Percentiles rank a stretch among this genome's conserved stretches.
Evolutionary conservation across 1,140 invertebrate species (phyloP).

Genomic region (Drosophila dunni): DNA sequence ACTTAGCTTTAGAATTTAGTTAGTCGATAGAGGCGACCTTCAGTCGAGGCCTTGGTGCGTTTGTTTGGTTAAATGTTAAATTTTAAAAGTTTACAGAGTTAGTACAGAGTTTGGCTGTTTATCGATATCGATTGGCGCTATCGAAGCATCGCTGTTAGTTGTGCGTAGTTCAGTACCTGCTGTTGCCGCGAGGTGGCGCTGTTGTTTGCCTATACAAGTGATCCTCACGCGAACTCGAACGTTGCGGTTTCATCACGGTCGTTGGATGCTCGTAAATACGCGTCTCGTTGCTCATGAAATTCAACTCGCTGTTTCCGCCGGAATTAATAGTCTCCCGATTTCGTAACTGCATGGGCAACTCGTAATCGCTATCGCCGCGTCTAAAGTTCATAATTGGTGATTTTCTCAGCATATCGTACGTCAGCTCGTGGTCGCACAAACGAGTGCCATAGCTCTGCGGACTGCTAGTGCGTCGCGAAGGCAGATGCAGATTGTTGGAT

Average conservation of each 20-base stretch:
- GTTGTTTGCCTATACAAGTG: slow-evolving; percentile 57
- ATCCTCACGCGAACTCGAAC: slow-evolving; percentile 55
- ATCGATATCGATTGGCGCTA: slow-evolving; percentile 1
- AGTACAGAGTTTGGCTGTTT: slow-evolving; percentile 4
- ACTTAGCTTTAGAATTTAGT: slow-evolving; percentile 26
- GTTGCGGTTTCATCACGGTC: slow-evolving; percentile 65
- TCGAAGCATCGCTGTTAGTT: slow-evolving; percentile 4
- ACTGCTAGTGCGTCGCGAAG: slow-evolving; percentile 63
- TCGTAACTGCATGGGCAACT: slow-evolving; percentile 57
- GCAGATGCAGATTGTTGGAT: slow-evolving; percentile 65
- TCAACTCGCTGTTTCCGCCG: slow-evolving; percentile 78
- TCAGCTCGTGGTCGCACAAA: slow-evolving; percentile 81
- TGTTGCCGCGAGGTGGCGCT: slow-evolving; percentile 63
- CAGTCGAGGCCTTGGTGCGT: slow-evolving; percentile 12
- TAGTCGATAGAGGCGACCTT: slow-evolving; percentile 15
- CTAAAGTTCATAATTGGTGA: slow-evolving; percentile 78
- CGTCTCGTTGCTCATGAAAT: slow-evolving; percentile 81
- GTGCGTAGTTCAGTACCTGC: slow-evolving; percentile 66
- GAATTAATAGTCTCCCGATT: slow-evolving; percentile 80
- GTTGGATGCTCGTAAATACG: slow-evolving; percentile 78
- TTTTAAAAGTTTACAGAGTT: slow-evolving; percentile 11
- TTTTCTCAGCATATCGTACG: slow-evolving; percentile 77
- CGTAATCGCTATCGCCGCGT: slow-evolving; percentile 72
- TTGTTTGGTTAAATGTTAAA: background rate
- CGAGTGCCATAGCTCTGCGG: slow-evolving; percentile 80